phyloP scores from a whole-genome alignment of 2,113 vertebrate species.

The Carassius gibelio region DNA sequence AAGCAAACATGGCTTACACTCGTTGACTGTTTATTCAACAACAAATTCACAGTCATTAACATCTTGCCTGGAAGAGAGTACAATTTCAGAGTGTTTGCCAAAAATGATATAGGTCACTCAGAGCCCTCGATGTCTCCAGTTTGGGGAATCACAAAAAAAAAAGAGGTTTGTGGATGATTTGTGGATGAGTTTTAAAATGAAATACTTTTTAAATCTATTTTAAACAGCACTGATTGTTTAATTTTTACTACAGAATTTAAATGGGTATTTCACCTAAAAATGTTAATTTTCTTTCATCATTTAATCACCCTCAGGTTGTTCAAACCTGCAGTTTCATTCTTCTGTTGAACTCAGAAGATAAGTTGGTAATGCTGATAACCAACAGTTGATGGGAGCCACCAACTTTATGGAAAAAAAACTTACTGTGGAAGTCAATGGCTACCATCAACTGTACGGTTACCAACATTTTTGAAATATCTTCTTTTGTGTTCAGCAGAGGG shows the following conservation, averaged over 20 bases:
- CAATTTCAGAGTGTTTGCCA: constrained; percentile 86
- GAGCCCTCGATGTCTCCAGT: constrained; percentile 76
- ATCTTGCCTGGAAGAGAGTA: constrained; percentile 84
- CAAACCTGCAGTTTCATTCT: background rate
- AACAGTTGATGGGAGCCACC: background rate
- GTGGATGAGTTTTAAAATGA: background rate
- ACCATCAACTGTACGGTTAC: background rate
- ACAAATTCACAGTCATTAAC: constrained; percentile 82
- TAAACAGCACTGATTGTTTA: background rate
- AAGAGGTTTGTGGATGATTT: constrained; percentile 69
- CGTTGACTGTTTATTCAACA: constrained; percentile 83
- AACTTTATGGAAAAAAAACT: too few species aligned
- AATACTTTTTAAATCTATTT: background rate
- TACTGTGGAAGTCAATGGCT: background rate
- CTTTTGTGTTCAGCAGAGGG: background rate
- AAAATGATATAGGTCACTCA: constrained; percentile 84
- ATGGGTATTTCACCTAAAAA: too few species aligned
- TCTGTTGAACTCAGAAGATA: background rate
- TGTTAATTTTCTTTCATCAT: too few species aligned
- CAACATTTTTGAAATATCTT: background rate
- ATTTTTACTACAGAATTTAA: background rate
- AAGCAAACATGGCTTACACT: constrained; percentile 76
- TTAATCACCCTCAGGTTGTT: background rate
- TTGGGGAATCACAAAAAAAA: constrained; percentile 74
- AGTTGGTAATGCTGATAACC: background rate